A percentile compares a stretch with the other conserved stretches of the same genome.
These are phyloP conservation scores for Orthosia cruda DNA, from an alignment of 2,888 invertebrate genomes.

Conservation along the genomic window DNA sequence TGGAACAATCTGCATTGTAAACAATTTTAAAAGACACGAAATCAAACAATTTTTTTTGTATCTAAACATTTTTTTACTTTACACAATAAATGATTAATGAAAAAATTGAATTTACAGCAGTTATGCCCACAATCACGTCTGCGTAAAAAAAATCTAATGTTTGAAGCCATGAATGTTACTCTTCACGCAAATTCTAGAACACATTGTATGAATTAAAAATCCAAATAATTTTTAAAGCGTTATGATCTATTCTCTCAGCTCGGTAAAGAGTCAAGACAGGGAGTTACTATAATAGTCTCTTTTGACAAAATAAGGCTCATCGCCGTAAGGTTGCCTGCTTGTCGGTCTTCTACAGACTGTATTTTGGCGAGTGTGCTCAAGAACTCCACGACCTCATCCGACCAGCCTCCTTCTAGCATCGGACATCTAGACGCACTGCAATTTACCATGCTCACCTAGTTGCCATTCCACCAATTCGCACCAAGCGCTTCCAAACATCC, in stretches of 20 bases:
- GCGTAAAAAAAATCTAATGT: no score
- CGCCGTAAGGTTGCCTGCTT: no score
- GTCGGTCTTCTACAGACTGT: no score
- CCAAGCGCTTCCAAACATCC: no score
- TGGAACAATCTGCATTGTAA: conserved; percentile 13
- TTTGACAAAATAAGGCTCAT: neutral
- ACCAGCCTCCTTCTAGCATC: no score
- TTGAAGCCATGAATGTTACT: neutral
- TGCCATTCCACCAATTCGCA: no score
- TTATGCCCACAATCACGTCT: neutral
- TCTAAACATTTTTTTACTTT: conserved; percentile 1
- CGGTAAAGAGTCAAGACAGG: no score
- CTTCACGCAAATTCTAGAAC: neutral
- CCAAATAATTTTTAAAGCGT: neutral
- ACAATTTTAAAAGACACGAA: conserved; percentile 1
- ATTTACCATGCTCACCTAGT: no score
- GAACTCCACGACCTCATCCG: no score
- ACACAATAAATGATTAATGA: neutral
- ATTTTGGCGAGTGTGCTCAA: no score
- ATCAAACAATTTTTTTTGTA: neutral
- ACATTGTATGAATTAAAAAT: neutral
- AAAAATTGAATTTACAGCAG: neutral
- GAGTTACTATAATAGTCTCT: no score
- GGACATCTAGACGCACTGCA: no score
- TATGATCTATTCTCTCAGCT: neutral